Base-by-base conservation (phyloP, 2,113 vertebrate genomes). In the Elephas maximus region DNA sequence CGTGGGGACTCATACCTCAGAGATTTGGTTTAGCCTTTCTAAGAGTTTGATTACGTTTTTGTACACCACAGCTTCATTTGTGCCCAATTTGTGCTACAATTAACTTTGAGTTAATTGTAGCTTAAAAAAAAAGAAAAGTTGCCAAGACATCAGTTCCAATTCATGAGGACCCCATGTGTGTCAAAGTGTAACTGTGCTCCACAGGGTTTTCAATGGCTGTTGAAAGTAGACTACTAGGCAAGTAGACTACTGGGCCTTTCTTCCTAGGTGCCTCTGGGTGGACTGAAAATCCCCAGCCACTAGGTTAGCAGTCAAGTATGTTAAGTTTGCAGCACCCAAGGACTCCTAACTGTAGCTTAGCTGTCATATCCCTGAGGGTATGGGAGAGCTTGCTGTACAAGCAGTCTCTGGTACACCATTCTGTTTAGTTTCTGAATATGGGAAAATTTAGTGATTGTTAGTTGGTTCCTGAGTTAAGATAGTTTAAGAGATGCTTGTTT, bases 21-120 rank as follows among this genome's bases (percentile, higher is more conserved):
- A 14, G 33, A 53, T 24, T 5, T 2, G 5, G 71, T 33, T 4
- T 7, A 4, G 21, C 12, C 57, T 51, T 2, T 0, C 26, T 3
- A 21, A 79, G 37, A 37, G n/a, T 41, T 11, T 12, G 20, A 2
- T 44, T 2, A 3, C 21, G 2, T 26, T 17, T 62, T 17, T 67
- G 24, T 26, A 10, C 33, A 11, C 67, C 3, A 77, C 69, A n/a
- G 23, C n/a, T 20, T 48, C 3, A 10, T 30, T 0, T 8, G 41
- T 2, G 0, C 45, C 23, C 45, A 37, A 37, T 37, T 37, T 37
- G 37, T 73, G 5, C 6, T 37, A 37, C 37, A 37, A 37, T 37
- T 37, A 37, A 5, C 11, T 51, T 48, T 1, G 10, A 20, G 26
- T 37, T 24, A 44, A 12, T 1, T 4, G 33, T 11, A 24, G 3